phyloP scores from a whole-genome alignment of 2,797 vertebrate genomes.

The Phalloptychus januarius region DNA sequence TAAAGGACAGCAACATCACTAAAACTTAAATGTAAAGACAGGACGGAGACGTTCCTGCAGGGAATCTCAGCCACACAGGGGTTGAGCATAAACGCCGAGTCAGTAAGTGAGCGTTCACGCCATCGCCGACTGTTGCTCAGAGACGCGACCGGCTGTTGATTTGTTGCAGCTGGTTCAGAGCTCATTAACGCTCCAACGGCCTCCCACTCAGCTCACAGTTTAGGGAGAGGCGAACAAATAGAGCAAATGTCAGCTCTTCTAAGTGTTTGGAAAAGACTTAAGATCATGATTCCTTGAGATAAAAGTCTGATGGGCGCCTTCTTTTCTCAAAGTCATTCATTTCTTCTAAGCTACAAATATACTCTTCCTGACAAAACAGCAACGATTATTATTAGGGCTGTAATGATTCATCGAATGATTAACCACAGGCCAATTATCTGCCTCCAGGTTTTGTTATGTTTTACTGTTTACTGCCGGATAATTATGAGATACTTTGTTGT shows the following conservation, averaged over 20 bases:
- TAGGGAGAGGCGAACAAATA: slow-evolving; percentile 35
- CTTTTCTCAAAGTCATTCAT: neutral
- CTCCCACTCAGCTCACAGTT: slow-evolving; percentile 34
- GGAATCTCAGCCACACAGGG: slow-evolving; percentile 58
- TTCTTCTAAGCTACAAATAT: neutral
- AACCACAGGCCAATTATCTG: no score
- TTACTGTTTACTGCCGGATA: no score
- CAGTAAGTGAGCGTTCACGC: slow-evolving; percentile 70
- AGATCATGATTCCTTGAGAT: slow-evolving; percentile 13
- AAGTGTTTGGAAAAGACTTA: slow-evolving; percentile 11
- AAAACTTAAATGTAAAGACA: slow-evolving; percentile 32
- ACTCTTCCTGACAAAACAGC: neutral
- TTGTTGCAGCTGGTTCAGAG: slow-evolving; percentile 60
- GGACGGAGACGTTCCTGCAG: slow-evolving; percentile 50
- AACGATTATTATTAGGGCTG: no score
- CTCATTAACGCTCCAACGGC: slow-evolving; percentile 35
- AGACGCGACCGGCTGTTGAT: slow-evolving; percentile 57
- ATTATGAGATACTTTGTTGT: neutral
- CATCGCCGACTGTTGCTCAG: slow-evolving; percentile 67
- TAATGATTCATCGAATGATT: no score
- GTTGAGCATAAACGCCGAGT: slow-evolving; percentile 57
- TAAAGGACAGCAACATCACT: slow-evolving; percentile 10
- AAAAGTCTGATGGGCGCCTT: neutral
- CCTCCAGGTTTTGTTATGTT: no score
- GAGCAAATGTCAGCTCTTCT: slow-evolving; percentile 4